These are phyloP conservation scores for Idaea biselata DNA, from an alignment of 2,888 invertebrate species.

Conservation along the genomic window DNA sequence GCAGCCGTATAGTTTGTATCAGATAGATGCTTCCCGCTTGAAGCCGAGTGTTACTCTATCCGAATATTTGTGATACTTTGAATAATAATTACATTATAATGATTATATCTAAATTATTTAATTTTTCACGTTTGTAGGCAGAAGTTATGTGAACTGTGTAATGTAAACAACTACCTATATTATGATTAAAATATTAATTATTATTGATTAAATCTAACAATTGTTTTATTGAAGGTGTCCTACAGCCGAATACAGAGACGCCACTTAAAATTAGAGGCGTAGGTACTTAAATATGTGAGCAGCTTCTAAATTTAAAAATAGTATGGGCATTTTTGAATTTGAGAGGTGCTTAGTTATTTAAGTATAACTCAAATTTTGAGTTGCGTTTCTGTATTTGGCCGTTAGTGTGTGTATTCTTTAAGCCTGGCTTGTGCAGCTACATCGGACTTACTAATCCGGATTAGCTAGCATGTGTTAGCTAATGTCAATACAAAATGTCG, in stretches of 20 bases:
- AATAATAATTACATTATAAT: conserved; percentile 75
- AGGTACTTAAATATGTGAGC: no score
- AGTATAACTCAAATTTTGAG: no score
- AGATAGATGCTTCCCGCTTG: conserved; percentile 72
- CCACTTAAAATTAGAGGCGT: no score
- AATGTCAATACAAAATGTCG: no score
- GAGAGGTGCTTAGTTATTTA: no score
- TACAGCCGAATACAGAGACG: no score
- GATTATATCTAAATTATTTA: conserved; percentile 79
- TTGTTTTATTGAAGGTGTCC: conserved; percentile 36
- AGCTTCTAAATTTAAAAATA: no score
- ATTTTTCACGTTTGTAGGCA: conserved; percentile 79
- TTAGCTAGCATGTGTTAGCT: not conserved
- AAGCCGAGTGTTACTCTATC: conserved; percentile 67
- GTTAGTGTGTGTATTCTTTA: not conserved
- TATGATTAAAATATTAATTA: conserved; percentile 69
- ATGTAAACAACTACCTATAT: conserved; percentile 68
- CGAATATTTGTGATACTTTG: conserved; percentile 77
- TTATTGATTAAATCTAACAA: conserved; percentile 63
- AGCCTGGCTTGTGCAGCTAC: not conserved
- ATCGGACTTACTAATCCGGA: not conserved
- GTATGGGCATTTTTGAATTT: no score
- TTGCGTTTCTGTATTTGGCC: no score
- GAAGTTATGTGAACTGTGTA: conserved; percentile 63
- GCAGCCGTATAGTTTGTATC: conserved; percentile 37